Evolutionary conservation across 2,113 vertebrate genomes (phyloP), one percentile per base, ranked within the genome.

Genomic region (Pygoscelis antarcticus): DNA sequence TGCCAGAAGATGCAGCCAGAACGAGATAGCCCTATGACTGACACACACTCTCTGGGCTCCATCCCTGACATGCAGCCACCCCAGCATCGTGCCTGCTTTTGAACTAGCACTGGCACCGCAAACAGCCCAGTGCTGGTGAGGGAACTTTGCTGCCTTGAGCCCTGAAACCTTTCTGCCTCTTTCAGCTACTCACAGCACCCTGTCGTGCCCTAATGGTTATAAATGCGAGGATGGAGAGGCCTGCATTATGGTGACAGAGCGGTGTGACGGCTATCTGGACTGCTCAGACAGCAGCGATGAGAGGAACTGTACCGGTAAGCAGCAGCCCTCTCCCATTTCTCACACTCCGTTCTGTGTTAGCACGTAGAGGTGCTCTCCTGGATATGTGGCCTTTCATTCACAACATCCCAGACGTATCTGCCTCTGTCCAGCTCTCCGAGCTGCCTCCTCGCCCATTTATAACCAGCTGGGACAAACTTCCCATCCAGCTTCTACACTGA

Each of bases 201-300:
- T 99, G 96, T 77, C 83, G 0, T 99, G 99, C 75, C 95, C 96
- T 5, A 98, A 98, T 13, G 98, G 98, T 11, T 99, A 98, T 75
- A 95, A 75, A 9, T 99, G 99, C 6, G 98, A 98, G 74, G 99
- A 99, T 0, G 98, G 99, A 0, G 99, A 99, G 83, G 98, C 98
- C 32, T 99, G 99, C 51, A 88, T 99, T 40, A 38, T 98, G 88
- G 96, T 98, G 75, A 94, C 98, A 0, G 99, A 99, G 97, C 96
- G 98, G 20, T 99, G 99, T 1, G 99, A 99, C 0, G 99, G 99
- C 9, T 99, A 99, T 66, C 97, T 99, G 95, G 99, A 99, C 98
- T 99, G 99, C 86, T 99, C 99, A 0, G 99, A 99, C 46, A 98
- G 99, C 98, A 99, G 99, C 0, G 99, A 99, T 1, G 99, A 99